Evolutionary conservation across 2,888 invertebrate genomes (phyloP).

Genomic region (Thymelicus acteon): DNA sequence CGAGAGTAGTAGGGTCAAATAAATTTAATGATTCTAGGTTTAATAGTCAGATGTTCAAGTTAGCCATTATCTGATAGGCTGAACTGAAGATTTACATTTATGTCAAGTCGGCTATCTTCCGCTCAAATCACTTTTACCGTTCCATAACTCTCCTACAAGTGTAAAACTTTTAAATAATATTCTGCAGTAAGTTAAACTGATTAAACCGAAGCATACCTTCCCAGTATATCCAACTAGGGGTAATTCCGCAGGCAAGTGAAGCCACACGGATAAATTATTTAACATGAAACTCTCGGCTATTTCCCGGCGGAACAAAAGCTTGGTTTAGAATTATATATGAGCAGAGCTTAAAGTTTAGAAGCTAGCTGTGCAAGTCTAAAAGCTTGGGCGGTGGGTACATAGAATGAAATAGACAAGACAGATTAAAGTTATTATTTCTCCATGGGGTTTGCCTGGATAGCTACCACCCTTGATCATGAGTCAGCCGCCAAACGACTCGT

Average conservation of each 20-base stretch:
- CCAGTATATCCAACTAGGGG: slow-evolving; percentile 31
- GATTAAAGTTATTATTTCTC: no score
- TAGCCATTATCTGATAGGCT: no score
- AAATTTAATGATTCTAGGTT: no score
- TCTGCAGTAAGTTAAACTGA: slow-evolving; percentile 31
- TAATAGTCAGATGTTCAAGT: no score
- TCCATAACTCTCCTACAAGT: neutral
- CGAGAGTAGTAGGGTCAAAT: no score
- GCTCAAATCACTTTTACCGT: no score
- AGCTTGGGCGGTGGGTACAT: slow-evolving; percentile 66
- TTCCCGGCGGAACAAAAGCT: slow-evolving; percentile 82
- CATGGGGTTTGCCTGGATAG: no score
- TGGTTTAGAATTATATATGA: slow-evolving; percentile 83
- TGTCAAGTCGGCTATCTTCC: no score
- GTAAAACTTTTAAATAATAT: slow-evolving; percentile 27
- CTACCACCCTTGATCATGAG: no score
- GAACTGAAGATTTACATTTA: no score
- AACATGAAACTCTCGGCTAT: slow-evolving; percentile 77
- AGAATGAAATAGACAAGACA: slow-evolving; percentile 54
- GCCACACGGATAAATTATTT: slow-evolving; percentile 72
- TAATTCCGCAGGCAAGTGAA: slow-evolving; percentile 49
- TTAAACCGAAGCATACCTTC: slow-evolving; percentile 42
- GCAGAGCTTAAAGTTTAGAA: slow-evolving; percentile 83
- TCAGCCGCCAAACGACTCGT: no score
- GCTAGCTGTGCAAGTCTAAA: slow-evolving; percentile 82